Evolutionary conservation across 2,797 vertebrate genomes (phyloP).

Genomic region (Botia kubotai): DNA sequence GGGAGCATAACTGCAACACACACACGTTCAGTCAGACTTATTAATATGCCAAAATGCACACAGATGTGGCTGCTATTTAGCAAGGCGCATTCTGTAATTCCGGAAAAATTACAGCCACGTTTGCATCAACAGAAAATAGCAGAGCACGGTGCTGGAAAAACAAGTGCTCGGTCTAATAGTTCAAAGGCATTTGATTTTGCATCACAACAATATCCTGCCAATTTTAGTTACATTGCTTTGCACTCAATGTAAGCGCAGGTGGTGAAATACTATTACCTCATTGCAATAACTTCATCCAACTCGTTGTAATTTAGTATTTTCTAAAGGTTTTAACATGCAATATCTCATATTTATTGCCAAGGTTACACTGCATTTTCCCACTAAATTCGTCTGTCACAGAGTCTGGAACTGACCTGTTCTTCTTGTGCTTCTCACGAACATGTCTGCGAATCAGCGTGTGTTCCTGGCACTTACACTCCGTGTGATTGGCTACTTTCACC

Average conservation of each 20-base stretch:
- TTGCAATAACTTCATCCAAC: not conserved
- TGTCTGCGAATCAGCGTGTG: constrained; percentile 83
- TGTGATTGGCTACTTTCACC: constrained; percentile 94
- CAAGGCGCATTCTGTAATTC: constrained; percentile 4
- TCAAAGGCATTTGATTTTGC: constrained; percentile 8
- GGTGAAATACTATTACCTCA: not conserved
- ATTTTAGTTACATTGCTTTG: not conserved
- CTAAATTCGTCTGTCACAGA: constrained; percentile 9
- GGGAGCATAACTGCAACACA: constrained; percentile 70
- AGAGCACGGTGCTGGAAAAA: not conserved
- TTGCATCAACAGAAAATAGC: constrained; percentile 1
- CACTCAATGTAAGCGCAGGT: not conserved
- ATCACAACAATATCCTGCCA: not conserved
- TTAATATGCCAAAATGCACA: constrained; percentile 2
- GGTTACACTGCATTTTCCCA: not conserved
- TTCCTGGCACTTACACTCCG: constrained; percentile 88
- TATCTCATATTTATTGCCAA: not conserved
- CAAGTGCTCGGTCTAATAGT: not conserved
- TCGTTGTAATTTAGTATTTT: too few species aligned
- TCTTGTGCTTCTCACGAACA: constrained; percentile 66
- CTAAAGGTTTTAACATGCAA: not conserved
- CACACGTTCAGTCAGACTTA: not conserved
- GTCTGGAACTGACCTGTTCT: constrained; percentile 71
- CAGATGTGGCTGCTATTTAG: not conserved
- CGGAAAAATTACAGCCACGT: not conserved